Percentiles rank a stretch among this genome's conserved stretches.
These are phyloP conservation scores for Sabellastarte sp. DNA, from an alignment of 2,888 invertebrate species.

Conservation along the genomic window DNA sequence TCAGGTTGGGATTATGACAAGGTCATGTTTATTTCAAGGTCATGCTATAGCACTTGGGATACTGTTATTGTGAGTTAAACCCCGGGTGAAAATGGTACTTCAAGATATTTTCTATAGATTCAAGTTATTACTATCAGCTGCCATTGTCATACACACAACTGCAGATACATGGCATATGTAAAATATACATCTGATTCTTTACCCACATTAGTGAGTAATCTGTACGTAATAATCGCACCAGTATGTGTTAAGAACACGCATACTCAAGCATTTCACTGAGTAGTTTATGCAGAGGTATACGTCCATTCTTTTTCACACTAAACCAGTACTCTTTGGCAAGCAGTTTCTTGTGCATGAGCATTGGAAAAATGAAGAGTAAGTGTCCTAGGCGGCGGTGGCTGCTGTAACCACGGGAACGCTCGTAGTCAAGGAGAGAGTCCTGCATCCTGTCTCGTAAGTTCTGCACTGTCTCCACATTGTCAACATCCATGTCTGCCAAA, in stretches of 20 bases:
- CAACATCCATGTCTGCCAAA: slow-evolving; percentile 79
- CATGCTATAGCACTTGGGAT: too few relatives aligned
- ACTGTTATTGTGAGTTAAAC: too few relatives aligned
- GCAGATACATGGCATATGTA: too few relatives aligned
- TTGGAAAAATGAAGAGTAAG: slow-evolving; percentile 82
- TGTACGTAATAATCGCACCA: not conserved
- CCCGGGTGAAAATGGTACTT: too few relatives aligned
- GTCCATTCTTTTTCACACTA: slow-evolving; percentile 79
- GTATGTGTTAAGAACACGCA: slow-evolving; percentile 8
- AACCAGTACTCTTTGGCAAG: slow-evolving; percentile 90
- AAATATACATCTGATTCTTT: too few relatives aligned
- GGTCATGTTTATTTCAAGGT: too few relatives aligned
- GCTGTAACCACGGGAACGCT: slow-evolving; percentile 61
- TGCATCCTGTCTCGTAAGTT: slow-evolving; percentile 86
- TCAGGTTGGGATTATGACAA: too few relatives aligned
- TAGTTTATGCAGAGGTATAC: slow-evolving; percentile 92
- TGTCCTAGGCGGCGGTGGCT: slow-evolving; percentile 73
- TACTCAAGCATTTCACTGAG: slow-evolving; percentile 92
- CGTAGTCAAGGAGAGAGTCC: slow-evolving; percentile 82
- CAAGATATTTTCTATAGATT: too few relatives aligned
- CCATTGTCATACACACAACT: too few relatives aligned
- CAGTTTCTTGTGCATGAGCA: slow-evolving; percentile 84
- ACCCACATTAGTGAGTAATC: too few relatives aligned
- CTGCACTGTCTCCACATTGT: slow-evolving; percentile 80
- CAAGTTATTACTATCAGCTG: too few relatives aligned